A percentile compares a stretch with the other conserved stretches of the same genome.
Conservation (phyloP, 2,797 vertebrate species). For the Coccyzus lansbergi region DNA sequence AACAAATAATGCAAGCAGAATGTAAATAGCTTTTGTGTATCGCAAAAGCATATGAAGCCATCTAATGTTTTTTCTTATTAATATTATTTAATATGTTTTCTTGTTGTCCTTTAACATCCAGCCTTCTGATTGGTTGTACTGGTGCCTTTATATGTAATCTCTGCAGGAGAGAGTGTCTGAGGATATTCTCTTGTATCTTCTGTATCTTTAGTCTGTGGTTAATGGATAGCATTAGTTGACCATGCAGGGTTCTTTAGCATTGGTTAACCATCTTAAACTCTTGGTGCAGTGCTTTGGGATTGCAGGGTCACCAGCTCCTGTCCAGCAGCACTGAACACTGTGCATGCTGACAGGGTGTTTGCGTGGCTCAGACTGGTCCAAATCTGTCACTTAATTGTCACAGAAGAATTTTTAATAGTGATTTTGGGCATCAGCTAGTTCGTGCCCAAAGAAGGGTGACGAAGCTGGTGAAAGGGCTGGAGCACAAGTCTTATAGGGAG, state of each 20-base stretch:
- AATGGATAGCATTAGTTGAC: no score
- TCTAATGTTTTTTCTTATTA: not conserved
- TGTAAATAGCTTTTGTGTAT: not conserved
- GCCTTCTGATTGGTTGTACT: not conserved
- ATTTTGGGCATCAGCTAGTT: not conserved
- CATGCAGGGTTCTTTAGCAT: not conserved
- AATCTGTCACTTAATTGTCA: not conserved
- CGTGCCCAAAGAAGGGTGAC: no score
- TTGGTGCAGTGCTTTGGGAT: not conserved
- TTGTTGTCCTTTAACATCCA: not conserved
- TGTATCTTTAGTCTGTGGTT: not conserved
- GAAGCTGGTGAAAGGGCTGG: no score
- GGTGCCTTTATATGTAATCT: not conserved
- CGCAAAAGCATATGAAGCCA: not conserved
- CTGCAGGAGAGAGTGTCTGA: not conserved
- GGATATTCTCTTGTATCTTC: not conserved
- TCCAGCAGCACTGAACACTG: fast-evolving
- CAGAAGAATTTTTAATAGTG: not conserved
- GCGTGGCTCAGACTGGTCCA: fast-evolving
- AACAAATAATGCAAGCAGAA: not conserved
- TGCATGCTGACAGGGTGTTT: no score
- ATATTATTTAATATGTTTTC: not conserved
- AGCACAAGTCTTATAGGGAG: no score
- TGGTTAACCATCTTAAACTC: not conserved
- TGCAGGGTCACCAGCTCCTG: not conserved